Conservation (phyloP, 1,140 invertebrate genomes). For the Rhagoletis pomonella region DNA sequence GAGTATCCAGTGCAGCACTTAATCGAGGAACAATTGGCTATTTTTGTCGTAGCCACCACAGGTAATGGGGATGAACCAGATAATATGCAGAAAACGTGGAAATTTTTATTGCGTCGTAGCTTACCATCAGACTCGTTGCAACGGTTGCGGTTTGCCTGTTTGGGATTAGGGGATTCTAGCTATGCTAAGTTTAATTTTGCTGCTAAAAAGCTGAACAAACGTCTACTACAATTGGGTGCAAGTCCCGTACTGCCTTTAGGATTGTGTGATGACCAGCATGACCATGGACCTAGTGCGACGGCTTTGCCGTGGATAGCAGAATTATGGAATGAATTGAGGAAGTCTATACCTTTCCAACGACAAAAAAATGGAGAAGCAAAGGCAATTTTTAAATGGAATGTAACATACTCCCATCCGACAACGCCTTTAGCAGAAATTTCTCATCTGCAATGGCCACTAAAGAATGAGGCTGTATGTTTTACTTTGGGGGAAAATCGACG, state of each 20-base stretch:
- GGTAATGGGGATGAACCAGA: conserved; percentile 97
- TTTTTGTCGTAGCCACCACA: conserved; percentile 96
- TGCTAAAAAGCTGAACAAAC: conserved; percentile 91
- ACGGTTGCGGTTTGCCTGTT: conserved; percentile 83
- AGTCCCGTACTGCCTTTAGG: conserved; percentile 80
- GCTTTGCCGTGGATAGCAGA: conserved; percentile 86
- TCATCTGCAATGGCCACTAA: conserved; percentile 71
- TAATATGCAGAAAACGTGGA: conserved; percentile 97
- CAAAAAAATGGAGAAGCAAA: not conserved
- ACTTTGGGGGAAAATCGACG: conserved; percentile 76
- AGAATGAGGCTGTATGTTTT: conserved; percentile 62
- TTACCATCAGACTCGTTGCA: conserved; percentile 82
- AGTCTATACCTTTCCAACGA: not conserved
- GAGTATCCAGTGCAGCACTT: conserved; percentile 85
- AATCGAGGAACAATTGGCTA: conserved; percentile 82
- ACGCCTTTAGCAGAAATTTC: not conserved
- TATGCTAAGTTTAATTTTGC: conserved; percentile 97
- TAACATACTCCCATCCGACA: not conserved
- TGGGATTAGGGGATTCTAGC: conserved; percentile 97
- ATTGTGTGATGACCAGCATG: conserved; percentile 97
- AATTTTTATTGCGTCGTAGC: conserved; percentile 87
- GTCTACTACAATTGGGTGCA: conserved; percentile 88
- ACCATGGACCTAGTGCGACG: conserved; percentile 91
- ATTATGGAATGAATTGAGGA: conserved; percentile 78
- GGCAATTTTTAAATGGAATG: conserved; percentile 53